phyloP scores from a whole-genome alignment of 2,797 vertebrate species.

The Sebastes diploproa region DNA sequence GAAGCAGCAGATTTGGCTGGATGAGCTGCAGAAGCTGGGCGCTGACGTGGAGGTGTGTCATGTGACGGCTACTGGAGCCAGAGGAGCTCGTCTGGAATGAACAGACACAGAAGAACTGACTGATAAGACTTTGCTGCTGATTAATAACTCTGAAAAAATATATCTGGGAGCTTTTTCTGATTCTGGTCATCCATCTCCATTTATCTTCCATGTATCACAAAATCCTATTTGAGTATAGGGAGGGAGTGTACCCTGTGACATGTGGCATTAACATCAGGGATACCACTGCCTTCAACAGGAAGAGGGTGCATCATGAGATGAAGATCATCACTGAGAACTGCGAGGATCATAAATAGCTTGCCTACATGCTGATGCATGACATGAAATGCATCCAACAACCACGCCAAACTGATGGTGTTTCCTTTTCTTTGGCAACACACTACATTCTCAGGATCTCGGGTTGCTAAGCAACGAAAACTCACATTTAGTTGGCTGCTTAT shows the following conservation, averaged over 20 bases:
- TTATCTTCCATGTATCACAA: background rate
- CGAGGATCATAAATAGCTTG: conserved; percentile 40
- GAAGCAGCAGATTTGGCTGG: conserved; percentile 96
- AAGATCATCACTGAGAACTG: conserved; percentile 12
- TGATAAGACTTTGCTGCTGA: conserved; percentile 22
- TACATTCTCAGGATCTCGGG: conserved; percentile 34
- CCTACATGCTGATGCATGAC: conserved; percentile 27
- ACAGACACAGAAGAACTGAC: conserved; percentile 5
- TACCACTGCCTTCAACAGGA: conserved; percentile 11
- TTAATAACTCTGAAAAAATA: background rate
- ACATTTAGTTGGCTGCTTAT: conserved; percentile 33
- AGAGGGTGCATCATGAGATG: conserved; percentile 10
- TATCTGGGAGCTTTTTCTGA: background rate
- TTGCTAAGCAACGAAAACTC: conserved; percentile 64
- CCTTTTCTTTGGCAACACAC: conserved; percentile 34
- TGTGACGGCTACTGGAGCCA: conserved; percentile 86
- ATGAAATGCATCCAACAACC: conserved; percentile 30
- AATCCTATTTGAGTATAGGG: background rate
- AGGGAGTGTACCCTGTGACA: background rate
- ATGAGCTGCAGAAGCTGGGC: conserved; percentile 88
- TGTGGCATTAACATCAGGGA: conserved; percentile 5
- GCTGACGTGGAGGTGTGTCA: conserved; percentile 95
- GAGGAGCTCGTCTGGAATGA: conserved; percentile 78
- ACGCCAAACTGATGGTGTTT: conserved; percentile 25
- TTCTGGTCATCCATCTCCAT: background rate